phyloP scores from a whole-genome alignment of 2,888 invertebrate species.

The Polyommatus icarus region DNA sequence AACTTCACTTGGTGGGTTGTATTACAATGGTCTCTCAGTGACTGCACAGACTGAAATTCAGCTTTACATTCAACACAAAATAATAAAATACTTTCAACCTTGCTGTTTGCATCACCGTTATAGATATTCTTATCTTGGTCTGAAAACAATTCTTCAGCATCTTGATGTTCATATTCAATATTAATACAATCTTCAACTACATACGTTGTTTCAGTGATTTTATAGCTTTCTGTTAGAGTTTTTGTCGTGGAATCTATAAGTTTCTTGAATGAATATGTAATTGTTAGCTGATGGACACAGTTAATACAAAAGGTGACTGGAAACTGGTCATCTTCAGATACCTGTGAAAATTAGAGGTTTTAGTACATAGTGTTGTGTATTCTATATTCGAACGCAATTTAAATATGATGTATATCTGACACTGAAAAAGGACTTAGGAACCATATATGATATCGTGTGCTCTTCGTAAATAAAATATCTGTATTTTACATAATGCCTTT shows the following conservation, averaged over 20 bases:
- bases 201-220: slow-evolving; percentile 48
- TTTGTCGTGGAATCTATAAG: slow-evolving; percentile 65
- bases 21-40: slow-evolving; percentile 60
- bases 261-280: slow-evolving; percentile 72
- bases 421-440: no score
- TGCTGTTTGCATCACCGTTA: slow-evolving; percentile 18
- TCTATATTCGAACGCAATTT: no score
- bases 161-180: slow-evolving; percentile 56
- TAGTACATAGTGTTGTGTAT: no score
- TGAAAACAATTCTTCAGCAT: slow-evolving; percentile 39
- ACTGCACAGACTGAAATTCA: slow-evolving; percentile 56
- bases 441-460: no score
- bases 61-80: slow-evolving; percentile 72
- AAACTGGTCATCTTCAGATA: slow-evolving; percentile 50
- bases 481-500: no score
- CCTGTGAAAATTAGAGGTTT: slow-evolving; percentile 42
- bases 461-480: no score
- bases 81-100: slow-evolving; percentile 46
- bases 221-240: slow-evolving; percentile 52
- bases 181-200: slow-evolving; percentile 54
- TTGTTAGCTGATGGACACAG: slow-evolving; percentile 70
- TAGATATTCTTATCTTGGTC: slow-evolving; percentile 44
- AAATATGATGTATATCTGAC: no score
- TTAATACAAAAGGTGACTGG: slow-evolving; percentile 68
- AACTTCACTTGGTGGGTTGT: slow-evolving; percentile 62